These are phyloP conservation scores for Sphaeramia orbicularis DNA, from an alignment of 2,797 vertebrate species.

Conservation along the genomic window DNA sequence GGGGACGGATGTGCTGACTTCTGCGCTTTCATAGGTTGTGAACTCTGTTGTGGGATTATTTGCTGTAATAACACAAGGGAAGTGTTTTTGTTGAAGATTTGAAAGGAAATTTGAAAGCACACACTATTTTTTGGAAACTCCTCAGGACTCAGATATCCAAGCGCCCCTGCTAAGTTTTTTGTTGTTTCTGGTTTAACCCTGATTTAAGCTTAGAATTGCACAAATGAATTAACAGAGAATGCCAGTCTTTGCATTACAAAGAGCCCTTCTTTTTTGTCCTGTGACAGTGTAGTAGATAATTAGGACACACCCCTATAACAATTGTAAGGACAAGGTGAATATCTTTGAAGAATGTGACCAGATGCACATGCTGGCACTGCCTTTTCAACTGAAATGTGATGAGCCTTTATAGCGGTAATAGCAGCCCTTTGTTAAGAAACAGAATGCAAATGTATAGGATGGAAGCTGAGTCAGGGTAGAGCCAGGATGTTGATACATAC, in stretches of 20 bases:
- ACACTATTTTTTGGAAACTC: neutral
- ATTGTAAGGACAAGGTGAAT: constrained; percentile 12
- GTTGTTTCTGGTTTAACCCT: neutral
- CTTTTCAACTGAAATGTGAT: constrained; percentile 5
- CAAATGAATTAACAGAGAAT: neutral
- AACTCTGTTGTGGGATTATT: neutral
- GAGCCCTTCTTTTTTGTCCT: neutral
- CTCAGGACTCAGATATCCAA: neutral
- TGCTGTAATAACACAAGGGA: neutral
- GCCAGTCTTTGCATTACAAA: neutral
- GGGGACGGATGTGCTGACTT: neutral
- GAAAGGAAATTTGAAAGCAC: neutral
- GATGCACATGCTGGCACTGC: neutral
- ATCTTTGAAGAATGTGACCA: neutral
- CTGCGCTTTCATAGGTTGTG: too few species aligned
- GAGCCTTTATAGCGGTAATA: neutral
- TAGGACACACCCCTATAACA: neutral
- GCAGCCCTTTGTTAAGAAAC: neutral
- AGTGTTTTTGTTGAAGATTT: neutral
- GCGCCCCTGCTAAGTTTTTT: neutral
- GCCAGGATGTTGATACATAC: constrained; percentile 4
- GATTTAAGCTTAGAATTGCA: constrained; percentile 6
- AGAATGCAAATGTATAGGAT: constrained; percentile 24
- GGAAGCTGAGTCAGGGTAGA: neutral
- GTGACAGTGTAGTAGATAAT: neutral